phyloP scores from a whole-genome alignment of 2,797 vertebrate species.

The Poecilia gillii region DNA sequence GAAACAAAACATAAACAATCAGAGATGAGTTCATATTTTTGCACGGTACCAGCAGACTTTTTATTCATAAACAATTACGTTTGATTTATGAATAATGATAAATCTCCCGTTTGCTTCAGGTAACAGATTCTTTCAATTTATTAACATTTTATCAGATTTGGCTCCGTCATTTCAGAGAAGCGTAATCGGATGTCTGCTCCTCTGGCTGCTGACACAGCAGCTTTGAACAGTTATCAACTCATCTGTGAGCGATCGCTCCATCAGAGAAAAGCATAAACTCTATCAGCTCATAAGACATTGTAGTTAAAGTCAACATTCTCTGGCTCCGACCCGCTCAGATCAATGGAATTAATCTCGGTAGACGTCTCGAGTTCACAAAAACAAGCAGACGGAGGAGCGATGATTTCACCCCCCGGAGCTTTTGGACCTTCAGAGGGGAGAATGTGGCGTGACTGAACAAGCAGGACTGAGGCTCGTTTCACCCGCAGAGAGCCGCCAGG shows the following conservation, averaged over 20 bases:
- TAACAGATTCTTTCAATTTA: conserved; percentile 1
- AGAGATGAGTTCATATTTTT: neutral
- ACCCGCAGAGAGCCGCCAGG: conserved; percentile 53
- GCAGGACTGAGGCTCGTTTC: conserved; percentile 45
- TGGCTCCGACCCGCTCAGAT: conserved; percentile 13
- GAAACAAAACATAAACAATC: neutral
- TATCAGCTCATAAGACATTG: conserved; percentile 25
- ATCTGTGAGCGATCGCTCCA: neutral
- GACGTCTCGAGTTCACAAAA: conserved; percentile 8
- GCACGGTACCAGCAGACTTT: neutral
- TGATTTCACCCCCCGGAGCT: conserved; percentile 10
- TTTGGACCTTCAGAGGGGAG: conserved; percentile 41
- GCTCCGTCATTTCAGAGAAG: neutral
- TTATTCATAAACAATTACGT: neutral
- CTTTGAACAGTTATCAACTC: conserved; percentile 33
- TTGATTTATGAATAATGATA: neutral
- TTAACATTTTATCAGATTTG: conserved; percentile 24
- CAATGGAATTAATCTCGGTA: conserved; percentile 17
- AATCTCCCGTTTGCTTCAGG: neutral
- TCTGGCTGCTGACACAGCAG: neutral
- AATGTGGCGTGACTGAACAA: conserved; percentile 68
- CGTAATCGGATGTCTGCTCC: too few relatives aligned
- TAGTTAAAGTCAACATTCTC: conserved; percentile 23
- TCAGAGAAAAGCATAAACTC: conserved; percentile 11
- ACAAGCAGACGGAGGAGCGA: neutral